Conservation (phyloP, 2,888 invertebrate genomes). For the Tetanocera ferruginea region DNA sequence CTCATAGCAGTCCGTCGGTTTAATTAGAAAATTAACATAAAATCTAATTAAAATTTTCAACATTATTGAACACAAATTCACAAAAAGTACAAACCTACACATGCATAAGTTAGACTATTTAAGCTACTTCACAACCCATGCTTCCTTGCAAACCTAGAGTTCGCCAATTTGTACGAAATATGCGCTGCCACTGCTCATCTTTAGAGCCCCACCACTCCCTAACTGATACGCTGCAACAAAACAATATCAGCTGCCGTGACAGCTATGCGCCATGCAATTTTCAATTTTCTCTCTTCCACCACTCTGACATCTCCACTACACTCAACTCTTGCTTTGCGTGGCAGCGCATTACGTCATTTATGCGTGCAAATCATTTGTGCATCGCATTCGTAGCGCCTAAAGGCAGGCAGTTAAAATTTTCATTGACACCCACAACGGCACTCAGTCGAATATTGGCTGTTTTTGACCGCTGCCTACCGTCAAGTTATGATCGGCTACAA, state of each 20-base stretch:
- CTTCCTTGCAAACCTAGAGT: not conserved
- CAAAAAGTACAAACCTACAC: not conserved
- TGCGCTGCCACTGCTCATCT: not conserved
- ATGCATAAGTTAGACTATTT: not conserved
- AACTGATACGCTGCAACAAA: not conserved
- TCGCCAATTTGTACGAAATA: not conserved
- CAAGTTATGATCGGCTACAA: not conserved
- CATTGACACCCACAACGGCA: not conserved
- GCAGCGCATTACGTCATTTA: slow-evolving; percentile 5
- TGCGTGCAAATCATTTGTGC: slow-evolving; percentile 35
- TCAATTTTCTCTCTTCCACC: too few species aligned
- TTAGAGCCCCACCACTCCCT: not conserved
- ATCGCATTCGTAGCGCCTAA: slow-evolving; percentile 4
- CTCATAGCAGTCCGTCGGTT: not conserved
- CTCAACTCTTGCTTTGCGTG: not conserved
- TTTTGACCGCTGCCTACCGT: not conserved
- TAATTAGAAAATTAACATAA: slow-evolving; percentile 18
- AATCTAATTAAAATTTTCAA: slow-evolving; percentile 35
- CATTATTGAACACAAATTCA: slow-evolving; percentile 22
- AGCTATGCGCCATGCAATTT: too few species aligned
- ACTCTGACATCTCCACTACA: not conserved
- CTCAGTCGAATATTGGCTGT: not conserved
- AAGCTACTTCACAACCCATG: not conserved
- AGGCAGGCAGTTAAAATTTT: slow-evolving; percentile 15
- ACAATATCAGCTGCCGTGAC: slow-evolving; percentile 1